These are phyloP conservation scores for Clupea harengus DNA, from an alignment of 2,113 vertebrate species.

Conservation along the genomic window DNA sequence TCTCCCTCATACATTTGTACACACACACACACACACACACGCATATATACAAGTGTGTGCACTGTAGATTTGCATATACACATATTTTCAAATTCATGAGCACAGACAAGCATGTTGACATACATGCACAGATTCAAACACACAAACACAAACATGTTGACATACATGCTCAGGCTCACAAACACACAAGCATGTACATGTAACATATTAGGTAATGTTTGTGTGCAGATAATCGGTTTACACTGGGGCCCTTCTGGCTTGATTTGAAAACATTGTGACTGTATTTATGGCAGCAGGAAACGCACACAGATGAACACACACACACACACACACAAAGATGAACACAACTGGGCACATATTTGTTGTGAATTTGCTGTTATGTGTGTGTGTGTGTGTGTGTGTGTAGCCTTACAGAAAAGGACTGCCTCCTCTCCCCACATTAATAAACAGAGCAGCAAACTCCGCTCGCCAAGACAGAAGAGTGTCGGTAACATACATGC, in stretches of 20 bases:
- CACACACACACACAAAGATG: too few species aligned
- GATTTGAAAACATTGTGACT: too few species aligned
- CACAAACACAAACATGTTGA: too few species aligned
- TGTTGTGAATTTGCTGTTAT: slow-evolving; percentile 12
- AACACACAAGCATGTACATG: background rate
- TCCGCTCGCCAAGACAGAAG: slow-evolving; percentile 61
- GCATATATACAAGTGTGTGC: background rate
- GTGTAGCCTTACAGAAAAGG: slow-evolving; percentile 72
- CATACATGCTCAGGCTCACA: background rate
- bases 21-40: background rate
- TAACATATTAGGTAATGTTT: background rate
- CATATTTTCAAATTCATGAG: too few species aligned
- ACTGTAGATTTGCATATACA: too few species aligned
- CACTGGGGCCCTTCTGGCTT: too few species aligned
- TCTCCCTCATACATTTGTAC: background rate
- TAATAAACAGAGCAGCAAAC: slow-evolving; percentile 64
- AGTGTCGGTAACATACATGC: slow-evolving; percentile 58
- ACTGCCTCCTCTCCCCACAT: slow-evolving; percentile 64
- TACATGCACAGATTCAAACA: too few species aligned
- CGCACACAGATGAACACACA: background rate
- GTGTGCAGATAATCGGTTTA: too few species aligned
- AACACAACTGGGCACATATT: too few species aligned
- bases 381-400: slow-evolving; percentile 50
- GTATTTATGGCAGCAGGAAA: background rate
- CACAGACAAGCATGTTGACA: too few species aligned